A percentile compares a stretch with the other conserved stretches of the same genome.
Conservation (phyloP, 2,888 invertebrate species). For the Luperina nickerlii region DNA sequence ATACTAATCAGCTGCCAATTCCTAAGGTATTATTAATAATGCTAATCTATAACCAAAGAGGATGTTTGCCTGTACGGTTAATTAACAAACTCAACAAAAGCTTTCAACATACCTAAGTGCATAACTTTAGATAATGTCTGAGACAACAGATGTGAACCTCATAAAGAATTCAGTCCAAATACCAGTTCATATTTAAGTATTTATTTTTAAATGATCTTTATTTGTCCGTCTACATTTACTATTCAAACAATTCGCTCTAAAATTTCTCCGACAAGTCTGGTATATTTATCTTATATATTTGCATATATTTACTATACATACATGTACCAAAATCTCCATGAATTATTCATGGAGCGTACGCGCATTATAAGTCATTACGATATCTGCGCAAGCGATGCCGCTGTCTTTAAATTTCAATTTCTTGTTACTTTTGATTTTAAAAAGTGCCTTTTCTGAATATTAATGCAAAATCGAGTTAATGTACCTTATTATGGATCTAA, state of each 20-base stretch:
- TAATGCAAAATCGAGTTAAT: conserved; percentile 65
- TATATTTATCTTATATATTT: conserved; percentile 61
- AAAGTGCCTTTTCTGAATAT: conserved; percentile 58
- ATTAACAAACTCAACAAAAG: conserved; percentile 53
- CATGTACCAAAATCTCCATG: conserved; percentile 69
- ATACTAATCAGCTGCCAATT: neutral
- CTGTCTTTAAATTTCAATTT: conserved; percentile 74
- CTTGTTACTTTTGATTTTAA: conserved; percentile 65
- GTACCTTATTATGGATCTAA: conserved; percentile 57
- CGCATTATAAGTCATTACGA: conserved; percentile 75
- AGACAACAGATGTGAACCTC: conserved; percentile 39
- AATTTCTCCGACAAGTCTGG: conserved; percentile 57
- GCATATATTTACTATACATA: conserved; percentile 54
- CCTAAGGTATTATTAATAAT: too few relatives aligned
- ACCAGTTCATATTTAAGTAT: conserved; percentile 48
- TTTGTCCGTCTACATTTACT: conserved; percentile 56
- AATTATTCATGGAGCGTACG: conserved; percentile 73
- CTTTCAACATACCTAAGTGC: conserved; percentile 31
- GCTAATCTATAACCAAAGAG: neutral
- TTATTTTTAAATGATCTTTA: conserved; percentile 53
- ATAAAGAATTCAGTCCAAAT: conserved; percentile 51
- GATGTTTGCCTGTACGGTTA: conserved; percentile 50
- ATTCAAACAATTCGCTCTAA: conserved; percentile 54
- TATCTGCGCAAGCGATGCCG: conserved; percentile 64
- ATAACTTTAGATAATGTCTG: conserved; percentile 38